Evolutionary conservation across 2,797 vertebrate genomes (phyloP).

Genomic region (Molossus molossus): DNA sequence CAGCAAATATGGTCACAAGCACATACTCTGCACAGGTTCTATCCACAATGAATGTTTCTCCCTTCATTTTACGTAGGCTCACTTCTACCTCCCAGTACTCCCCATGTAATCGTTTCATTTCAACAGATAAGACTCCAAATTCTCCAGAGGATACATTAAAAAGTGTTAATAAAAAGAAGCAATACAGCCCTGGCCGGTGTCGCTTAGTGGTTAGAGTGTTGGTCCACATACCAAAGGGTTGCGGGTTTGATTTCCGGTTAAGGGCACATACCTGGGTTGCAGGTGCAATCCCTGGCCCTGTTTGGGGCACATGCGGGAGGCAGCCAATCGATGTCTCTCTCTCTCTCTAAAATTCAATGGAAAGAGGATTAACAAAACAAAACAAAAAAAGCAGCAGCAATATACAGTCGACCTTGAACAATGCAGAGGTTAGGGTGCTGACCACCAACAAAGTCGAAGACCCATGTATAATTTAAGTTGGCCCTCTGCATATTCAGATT

Average conservation of each 20-base stretch:
- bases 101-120: slow-evolving; percentile 33
- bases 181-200: neutral
- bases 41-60: slow-evolving; percentile 16
- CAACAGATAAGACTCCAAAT: slow-evolving; percentile 51
- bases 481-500: neutral
- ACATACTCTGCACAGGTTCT: neutral
- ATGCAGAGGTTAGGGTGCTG: neutral
- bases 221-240: too few species aligned
- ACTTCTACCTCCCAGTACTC: neutral
- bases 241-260: too few species aligned
- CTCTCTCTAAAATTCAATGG: too few species aligned
- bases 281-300: too few species aligned
- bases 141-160: slow-evolving; percentile 54
- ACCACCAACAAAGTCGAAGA: too few species aligned
- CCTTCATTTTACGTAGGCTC: neutral
- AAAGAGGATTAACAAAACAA: too few species aligned
- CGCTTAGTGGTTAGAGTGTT: too few species aligned
- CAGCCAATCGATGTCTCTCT: too few species aligned
- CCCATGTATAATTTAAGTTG: too few species aligned
- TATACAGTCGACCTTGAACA: neutral
- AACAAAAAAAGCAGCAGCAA: too few species aligned
- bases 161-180: slow-evolving; percentile 40
- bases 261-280: too few species aligned
- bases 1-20: slow-evolving; percentile 40
- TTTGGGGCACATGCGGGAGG: too few species aligned